A percentile compares a stretch with the other conserved stretches of the same genome.
Conservation (phyloP, 2,797 vertebrate species). For the Enteromius afrohamiltoni region DNA sequence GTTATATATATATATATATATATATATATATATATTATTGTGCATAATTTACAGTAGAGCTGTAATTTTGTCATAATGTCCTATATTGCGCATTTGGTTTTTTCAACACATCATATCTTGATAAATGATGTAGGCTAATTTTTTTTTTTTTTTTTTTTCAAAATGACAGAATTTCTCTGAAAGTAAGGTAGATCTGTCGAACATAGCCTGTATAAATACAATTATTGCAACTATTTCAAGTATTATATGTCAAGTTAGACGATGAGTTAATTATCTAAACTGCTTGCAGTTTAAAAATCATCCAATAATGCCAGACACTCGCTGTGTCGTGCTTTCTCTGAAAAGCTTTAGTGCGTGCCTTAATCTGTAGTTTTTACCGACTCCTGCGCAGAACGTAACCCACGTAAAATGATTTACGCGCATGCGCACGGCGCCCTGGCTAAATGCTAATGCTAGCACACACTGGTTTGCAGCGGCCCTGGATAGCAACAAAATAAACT, state of each 20-base stretch:
- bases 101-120: neutral
- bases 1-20: too few species aligned
- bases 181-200: neutral
- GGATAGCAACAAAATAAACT: conserved; percentile 27
- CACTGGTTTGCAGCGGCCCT: conserved; percentile 8
- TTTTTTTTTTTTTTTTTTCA: neutral
- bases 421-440: conserved; percentile 8
- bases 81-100: neutral
- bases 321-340: neutral
- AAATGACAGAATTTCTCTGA: too few species aligned
- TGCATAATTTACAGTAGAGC: too few species aligned
- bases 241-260: neutral
- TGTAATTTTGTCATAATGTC: neutral
- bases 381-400: neutral
- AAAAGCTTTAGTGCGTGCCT: neutral
- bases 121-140: neutral
- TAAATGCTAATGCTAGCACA: conserved; percentile 33
- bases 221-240: too few species aligned
- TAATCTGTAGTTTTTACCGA: neutral
- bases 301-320: neutral
- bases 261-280: neutral
- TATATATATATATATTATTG: neutral
- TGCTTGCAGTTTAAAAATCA: neutral
- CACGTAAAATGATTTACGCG: conserved; percentile 18
- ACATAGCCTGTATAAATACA: neutral